Evolutionary conservation across 2,888 invertebrate species (phyloP).

Genomic region (Epinotia bilunana): DNA sequence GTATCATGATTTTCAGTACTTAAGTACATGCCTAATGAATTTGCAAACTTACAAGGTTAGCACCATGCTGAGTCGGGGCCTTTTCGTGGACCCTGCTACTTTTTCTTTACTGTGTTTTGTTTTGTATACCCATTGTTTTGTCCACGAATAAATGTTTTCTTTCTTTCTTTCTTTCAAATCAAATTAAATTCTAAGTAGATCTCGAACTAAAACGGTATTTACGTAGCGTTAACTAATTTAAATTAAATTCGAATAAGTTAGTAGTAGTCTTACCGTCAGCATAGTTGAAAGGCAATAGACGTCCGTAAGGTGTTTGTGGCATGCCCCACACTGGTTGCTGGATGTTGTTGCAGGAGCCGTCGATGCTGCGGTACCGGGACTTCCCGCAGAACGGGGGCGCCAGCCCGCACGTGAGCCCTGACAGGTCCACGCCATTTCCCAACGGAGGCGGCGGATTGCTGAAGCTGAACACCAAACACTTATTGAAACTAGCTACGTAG

Average conservation of each 20-base stretch:
- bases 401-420: slow-evolving; percentile 77
- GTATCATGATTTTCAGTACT: too few relatives aligned
- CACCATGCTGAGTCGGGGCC: too few relatives aligned
- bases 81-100: too few relatives aligned
- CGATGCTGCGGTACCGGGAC: slow-evolving; percentile 88
- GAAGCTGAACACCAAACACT: slow-evolving; percentile 60
- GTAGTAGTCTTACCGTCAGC: slow-evolving; percentile 85
- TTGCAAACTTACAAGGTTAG: too few relatives aligned
- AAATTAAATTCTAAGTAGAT: background rate
- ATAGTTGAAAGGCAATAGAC: slow-evolving; percentile 87
- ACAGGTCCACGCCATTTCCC: slow-evolving; percentile 73
- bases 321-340: slow-evolving; percentile 92
- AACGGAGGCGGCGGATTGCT: slow-evolving; percentile 75
- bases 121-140: too few relatives aligned
- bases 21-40: too few relatives aligned
- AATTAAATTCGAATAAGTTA: background rate
- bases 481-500: background rate
- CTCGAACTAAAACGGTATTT: background rate
- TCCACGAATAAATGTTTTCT: too few relatives aligned
- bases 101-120: too few relatives aligned
- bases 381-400: slow-evolving; percentile 78
- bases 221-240: slow-evolving; percentile 1
- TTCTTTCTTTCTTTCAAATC: too few relatives aligned
- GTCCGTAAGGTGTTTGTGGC: slow-evolving; percentile 88
- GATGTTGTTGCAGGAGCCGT: slow-evolving; percentile 98